Evolutionary conservation across 1,140 invertebrate species (phyloP), one percentile per base, ranked within the genome.

Genomic region (Drosophila repleta): DNA sequence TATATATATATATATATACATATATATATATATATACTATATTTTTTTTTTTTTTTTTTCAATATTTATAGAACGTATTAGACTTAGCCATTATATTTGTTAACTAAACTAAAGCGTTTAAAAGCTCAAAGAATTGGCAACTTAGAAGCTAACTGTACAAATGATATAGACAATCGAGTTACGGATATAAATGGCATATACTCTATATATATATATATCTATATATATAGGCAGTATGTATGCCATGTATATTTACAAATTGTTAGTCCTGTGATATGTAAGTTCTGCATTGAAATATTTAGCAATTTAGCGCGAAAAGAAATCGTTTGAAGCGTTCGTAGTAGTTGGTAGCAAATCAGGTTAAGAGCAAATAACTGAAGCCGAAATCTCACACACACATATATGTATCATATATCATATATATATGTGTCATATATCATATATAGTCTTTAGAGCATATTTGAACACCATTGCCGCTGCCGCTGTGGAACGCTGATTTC

Each of bases 301-400:
- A 90, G 88, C 88, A 90, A 90, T 90, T 90, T 90, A 90, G 88
- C 66, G 83, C 76, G 68, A 74, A 90, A 90, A 90, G 87, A 90
- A 90, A 90, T 84, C 70, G 45, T 68, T 71, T 41, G 41, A 90
- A 90, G 76, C 79, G 80, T 74, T 74, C 63, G 15, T 43, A 43
- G 39, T 71, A 53, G 63, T 57, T 57, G 73, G 57, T 84, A 72
- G 84, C 84, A 88, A 88, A 88, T 83, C 76, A 89, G 71, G 71
- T 76, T 52, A 88, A 88, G 79, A 89, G 79, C 79, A 49, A 79
- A 64, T 66, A 88, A 88, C 67, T 76, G 65, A 88, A 88, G 64
- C 62, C 51, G 24, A 65, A 87, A 66, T 24, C 8, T n/a, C n/a
- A n/a, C n/a, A n/a, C n/a, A n/a, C 29, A 4, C 24, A 26, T 6